Percentiles rank a stretch among this genome's conserved stretches.
These are phyloP conservation scores for Drosophila yooni DNA, from an alignment of 2,888 invertebrate species.

Conservation along the genomic window DNA sequence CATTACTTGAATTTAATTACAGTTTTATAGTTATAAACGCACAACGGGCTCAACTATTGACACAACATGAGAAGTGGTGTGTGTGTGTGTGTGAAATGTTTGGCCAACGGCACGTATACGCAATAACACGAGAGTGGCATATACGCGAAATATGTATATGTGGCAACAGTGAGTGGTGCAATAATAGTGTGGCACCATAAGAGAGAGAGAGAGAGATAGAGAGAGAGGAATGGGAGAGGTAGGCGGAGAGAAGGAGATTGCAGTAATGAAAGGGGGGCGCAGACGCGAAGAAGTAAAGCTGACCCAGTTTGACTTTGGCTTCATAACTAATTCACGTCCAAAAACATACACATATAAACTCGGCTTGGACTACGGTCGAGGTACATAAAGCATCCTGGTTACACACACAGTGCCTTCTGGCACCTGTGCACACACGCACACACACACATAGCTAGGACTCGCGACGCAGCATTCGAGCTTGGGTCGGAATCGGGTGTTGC, in stretches of 20 bases:
- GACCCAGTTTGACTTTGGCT: conserved; percentile 81
- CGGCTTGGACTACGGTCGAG: conserved; percentile 42
- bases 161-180: conserved; percentile 53
- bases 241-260: background rate
- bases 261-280: conserved; percentile 23
- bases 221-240: background rate
- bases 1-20: conserved; percentile 73
- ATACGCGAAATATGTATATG: conserved; percentile 62
- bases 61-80: conserved; percentile 38
- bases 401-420: conserved; percentile 52
- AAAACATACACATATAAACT: conserved; percentile 30
- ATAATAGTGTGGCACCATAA: conserved; percentile 17
- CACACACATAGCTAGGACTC: conserved; percentile 35
- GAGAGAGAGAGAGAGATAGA: background rate
- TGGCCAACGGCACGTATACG: conserved; percentile 68
- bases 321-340: conserved; percentile 82
- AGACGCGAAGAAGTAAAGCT: conserved; percentile 57
- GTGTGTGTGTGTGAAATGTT: conserved; percentile 12
- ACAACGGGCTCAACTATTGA: conserved; percentile 56
- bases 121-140: conserved; percentile 69
- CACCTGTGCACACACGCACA: conserved; percentile 46
- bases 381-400: conserved; percentile 75
- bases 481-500: conserved; percentile 60
- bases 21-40: conserved; percentile 63
- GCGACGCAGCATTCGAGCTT: conserved; percentile 41